Evolutionary conservation across 2,888 invertebrate species (phyloP).

Genomic region (Platycheirus albimanus): DNA sequence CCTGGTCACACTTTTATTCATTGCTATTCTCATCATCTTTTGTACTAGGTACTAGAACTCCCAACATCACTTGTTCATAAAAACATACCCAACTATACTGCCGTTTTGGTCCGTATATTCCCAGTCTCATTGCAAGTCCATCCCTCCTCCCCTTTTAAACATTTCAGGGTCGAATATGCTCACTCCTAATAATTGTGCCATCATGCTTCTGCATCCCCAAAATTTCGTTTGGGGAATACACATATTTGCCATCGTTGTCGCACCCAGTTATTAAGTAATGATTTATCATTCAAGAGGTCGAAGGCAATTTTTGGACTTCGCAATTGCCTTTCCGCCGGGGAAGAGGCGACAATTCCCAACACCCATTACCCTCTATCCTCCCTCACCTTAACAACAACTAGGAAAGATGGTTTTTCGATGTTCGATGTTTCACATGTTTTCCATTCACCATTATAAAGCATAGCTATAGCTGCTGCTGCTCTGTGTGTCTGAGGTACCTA

Average conservation of each 20-base stretch:
- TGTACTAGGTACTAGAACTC: neutral
- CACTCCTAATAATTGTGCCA: neutral
- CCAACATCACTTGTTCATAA: constrained; percentile 30
- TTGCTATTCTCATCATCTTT: constrained; percentile 40
- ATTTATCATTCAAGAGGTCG: constrained; percentile 70
- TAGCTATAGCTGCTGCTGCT: too few species aligned
- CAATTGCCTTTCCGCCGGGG: constrained; percentile 63
- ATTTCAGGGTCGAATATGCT: constrained; percentile 33
- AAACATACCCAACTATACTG: constrained; percentile 37
- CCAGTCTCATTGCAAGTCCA: constrained; percentile 3
- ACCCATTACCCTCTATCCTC: neutral
- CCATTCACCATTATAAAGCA: constrained; percentile 8
- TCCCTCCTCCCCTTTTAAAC: neutral
- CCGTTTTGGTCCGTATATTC: constrained; percentile 50
- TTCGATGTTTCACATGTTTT: constrained; percentile 69
- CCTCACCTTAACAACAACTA: neutral
- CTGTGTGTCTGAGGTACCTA: constrained; percentile 24
- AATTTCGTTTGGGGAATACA: constrained; percentile 68
- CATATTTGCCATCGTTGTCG: constrained; percentile 73
- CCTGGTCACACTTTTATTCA: constrained; percentile 13
- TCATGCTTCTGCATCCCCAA: constrained; percentile 51
- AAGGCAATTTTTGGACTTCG: constrained; percentile 72
- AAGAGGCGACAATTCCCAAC: neutral
- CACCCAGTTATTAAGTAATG: constrained; percentile 74
- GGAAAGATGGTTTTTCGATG: constrained; percentile 44